A percentile compares a stretch with the other conserved stretches of the same genome.
phyloP scores from a whole-genome alignment of 2,888 invertebrate species.

The Andrena bicolor region DNA sequence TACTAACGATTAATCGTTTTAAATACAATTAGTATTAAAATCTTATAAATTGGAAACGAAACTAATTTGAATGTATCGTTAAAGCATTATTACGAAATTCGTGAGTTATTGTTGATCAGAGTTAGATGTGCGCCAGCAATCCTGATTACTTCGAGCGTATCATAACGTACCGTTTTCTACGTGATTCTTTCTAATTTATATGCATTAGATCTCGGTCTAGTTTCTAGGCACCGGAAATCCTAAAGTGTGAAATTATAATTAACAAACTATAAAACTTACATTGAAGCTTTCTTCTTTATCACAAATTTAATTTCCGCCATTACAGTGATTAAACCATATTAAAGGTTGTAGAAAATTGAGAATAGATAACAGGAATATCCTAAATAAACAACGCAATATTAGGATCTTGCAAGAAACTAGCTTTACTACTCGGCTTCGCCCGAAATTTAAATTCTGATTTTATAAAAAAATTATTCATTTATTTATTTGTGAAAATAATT shows the following conservation, averaged over 20 bases:
- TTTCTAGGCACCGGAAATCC: constrained; percentile 43
- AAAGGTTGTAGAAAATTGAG: too few species aligned
- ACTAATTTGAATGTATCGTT: background rate
- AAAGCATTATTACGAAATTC: background rate
- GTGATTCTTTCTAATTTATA: constrained; percentile 42
- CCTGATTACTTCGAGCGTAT: constrained; percentile 25
- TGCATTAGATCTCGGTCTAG: constrained; percentile 44
- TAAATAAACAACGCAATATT: too few species aligned
- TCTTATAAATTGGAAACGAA: background rate
- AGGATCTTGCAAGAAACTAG: too few species aligned
- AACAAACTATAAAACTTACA: constrained; percentile 2
- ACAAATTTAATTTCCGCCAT: background rate
- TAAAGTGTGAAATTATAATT: constrained; percentile 22
- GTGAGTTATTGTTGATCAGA: background rate
- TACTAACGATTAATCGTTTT: too few species aligned
- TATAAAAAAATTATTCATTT: too few species aligned
- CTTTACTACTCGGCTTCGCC: too few species aligned
- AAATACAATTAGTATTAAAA: too few species aligned
- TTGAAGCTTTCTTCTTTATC: background rate
- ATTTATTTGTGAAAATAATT: too few species aligned
- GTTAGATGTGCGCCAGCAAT: background rate
- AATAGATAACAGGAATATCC: too few species aligned
- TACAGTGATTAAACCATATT: background rate
- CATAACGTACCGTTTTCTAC: constrained; percentile 39
- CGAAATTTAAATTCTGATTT: too few species aligned